phyloP scores from a whole-genome alignment of 2,113 vertebrate genomes.

The Pitta sordida region DNA sequence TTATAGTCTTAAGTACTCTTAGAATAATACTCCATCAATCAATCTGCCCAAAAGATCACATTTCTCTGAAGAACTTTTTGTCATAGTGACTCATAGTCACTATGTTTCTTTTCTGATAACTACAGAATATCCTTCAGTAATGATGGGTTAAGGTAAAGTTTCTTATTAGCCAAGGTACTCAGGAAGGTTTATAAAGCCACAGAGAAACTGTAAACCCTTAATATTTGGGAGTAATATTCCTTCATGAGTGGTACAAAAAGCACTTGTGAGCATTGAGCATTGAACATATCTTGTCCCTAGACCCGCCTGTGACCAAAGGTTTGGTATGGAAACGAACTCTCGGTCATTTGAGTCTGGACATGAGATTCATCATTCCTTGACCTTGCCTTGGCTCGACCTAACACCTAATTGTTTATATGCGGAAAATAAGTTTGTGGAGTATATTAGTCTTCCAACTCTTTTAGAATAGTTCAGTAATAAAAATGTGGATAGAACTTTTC shows the following conservation, averaged over 20 bases:
- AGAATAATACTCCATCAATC: neutral
- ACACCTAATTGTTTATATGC: neutral
- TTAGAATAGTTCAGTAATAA: neutral
- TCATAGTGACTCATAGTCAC: neutral
- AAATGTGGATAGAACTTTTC: neutral
- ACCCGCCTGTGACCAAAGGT: neutral
- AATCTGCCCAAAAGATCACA: neutral
- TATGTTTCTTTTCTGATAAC: neutral
- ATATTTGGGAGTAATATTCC: accelerated
- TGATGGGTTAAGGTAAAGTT: neutral
- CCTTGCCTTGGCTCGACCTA: neutral
- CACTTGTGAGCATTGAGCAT: neutral
- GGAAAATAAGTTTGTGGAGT: neutral
- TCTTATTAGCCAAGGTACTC: neutral
- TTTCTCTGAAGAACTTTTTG: neutral
- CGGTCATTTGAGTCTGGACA: neutral
- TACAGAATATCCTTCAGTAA: neutral
- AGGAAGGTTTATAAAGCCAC: neutral
- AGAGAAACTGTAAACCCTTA: neutral
- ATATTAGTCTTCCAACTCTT: neutral
- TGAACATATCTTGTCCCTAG: neutral
- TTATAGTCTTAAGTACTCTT: neutral
- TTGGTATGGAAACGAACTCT: neutral
- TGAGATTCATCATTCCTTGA: neutral
- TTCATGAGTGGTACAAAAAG: accelerated